Conservation (phyloP, 2,113 vertebrate genomes). For the Protobothrops flavoviridis region DNA sequence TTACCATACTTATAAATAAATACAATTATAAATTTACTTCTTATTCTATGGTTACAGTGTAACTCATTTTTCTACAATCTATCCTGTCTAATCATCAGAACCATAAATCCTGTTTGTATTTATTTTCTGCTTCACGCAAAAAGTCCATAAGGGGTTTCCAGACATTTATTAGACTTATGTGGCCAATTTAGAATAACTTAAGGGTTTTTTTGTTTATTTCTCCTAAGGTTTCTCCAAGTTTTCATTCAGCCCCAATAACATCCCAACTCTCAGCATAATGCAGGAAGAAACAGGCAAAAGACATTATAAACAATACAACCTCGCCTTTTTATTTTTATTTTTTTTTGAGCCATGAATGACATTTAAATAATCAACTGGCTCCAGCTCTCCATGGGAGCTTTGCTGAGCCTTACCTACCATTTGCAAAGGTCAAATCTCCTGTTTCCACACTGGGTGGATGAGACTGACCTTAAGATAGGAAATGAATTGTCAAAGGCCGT, state of each 20-base stretch:
- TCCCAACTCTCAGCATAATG: neutral
- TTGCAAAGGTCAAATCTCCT: slow-evolving; percentile 67
- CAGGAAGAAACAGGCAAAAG: neutral
- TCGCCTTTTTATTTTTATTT: slow-evolving; percentile 5
- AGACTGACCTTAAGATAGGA: slow-evolving; percentile 59
- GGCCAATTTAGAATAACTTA: neutral
- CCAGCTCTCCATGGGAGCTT: slow-evolving; percentile 58
- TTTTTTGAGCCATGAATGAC: slow-evolving; percentile 52
- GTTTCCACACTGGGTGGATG: slow-evolving; percentile 53
- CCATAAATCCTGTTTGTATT: neutral
- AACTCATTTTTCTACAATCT: neutral
- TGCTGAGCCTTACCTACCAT: slow-evolving; percentile 55
- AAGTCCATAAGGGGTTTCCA: neutral
- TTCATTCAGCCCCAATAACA: slow-evolving; percentile 41
- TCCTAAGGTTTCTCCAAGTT: neutral
- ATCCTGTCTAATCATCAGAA: neutral
- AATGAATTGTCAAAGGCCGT: neutral
- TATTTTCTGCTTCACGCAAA: neutral
- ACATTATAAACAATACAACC: neutral
- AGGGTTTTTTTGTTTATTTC: neutral
- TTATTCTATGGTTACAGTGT: neutral
- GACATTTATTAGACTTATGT: neutral
- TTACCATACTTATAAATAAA: neutral
- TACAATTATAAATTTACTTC: neutral
- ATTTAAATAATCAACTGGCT: slow-evolving; percentile 63